These are phyloP conservation scores for Cataglyphis rosenhaueri DNA, from an alignment of 2,888 invertebrate genomes.

Conservation along the genomic window DNA sequence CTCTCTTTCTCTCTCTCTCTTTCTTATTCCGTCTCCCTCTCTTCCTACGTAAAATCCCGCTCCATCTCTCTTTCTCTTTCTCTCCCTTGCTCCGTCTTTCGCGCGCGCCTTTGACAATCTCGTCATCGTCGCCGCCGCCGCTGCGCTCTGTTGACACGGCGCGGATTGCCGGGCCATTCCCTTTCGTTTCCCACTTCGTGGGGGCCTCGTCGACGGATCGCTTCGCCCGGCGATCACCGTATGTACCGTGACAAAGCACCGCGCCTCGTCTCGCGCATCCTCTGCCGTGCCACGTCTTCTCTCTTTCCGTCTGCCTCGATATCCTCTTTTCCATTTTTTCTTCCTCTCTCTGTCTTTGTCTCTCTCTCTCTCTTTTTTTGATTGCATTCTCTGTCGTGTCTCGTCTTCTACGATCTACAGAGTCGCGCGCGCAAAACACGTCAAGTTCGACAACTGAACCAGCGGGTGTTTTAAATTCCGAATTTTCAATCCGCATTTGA, in stretches of 20 bases:
- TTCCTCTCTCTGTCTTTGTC: constrained; percentile 7
- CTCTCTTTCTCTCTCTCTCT: not conserved
- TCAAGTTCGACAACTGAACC: constrained; percentile 1
- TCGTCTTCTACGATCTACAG: not conserved
- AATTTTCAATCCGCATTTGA: constrained; percentile 17
- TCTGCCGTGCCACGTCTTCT: constrained; percentile 75
- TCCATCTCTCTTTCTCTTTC: not conserved
- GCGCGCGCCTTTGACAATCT: constrained; percentile 71
- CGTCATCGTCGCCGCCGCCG: constrained; percentile 47
- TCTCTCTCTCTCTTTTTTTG: not conserved
- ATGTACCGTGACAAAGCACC: constrained; percentile 64
- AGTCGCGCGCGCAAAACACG: not conserved
- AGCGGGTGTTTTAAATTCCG: constrained; percentile 32
- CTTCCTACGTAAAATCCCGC: not conserved
- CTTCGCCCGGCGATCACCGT: constrained; percentile 48
- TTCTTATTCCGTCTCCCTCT: not conserved
- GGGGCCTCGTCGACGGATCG: constrained; percentile 18
- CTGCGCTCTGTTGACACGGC: constrained; percentile 71
- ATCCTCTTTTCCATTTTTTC: constrained; percentile 43
- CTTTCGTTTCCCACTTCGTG: constrained; percentile 70
- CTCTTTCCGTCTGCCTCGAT: constrained; percentile 45
- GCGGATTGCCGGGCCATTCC: constrained; percentile 62
- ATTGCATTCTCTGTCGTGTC: not conserved
- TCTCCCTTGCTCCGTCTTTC: constrained; percentile 31
- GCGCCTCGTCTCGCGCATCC: constrained; percentile 74